Evolutionary conservation across 2,888 invertebrate species (phyloP).

Genomic region (Mythimna pallens): DNA sequence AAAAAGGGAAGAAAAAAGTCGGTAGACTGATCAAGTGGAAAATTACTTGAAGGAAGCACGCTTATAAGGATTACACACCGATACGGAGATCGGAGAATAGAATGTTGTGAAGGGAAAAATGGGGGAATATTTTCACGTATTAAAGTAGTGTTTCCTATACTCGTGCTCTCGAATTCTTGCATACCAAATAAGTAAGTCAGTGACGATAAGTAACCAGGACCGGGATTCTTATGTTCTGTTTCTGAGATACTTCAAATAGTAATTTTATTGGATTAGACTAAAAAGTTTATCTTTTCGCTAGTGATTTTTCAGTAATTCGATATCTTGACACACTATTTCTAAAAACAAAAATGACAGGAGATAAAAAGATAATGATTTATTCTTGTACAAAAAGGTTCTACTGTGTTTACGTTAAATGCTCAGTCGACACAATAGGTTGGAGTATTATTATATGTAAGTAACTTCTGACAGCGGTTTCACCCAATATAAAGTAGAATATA

Average conservation of each 20-base stretch:
- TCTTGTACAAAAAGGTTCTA: background rate
- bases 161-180: background rate
- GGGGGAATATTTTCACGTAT: background rate
- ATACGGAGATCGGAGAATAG: slow-evolving; percentile 30
- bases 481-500: too few species aligned
- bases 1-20: slow-evolving; percentile 74
- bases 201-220: background rate
- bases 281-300: background rate
- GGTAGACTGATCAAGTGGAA: slow-evolving; percentile 83
- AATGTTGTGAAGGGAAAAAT: slow-evolving; percentile 6
- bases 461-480: too few species aligned
- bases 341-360: background rate
- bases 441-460: background rate
- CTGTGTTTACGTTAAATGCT: background rate
- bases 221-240: background rate
- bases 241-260: background rate
- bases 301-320: background rate
- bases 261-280: background rate
- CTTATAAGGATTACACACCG: slow-evolving; percentile 68
- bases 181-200: background rate
- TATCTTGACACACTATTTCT: background rate
- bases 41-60: slow-evolving; percentile 82
- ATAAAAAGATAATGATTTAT: background rate
- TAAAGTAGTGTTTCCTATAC: background rate
- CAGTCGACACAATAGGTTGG: background rate